Evolutionary conservation across 2,797 vertebrate species (phyloP).

Genomic region (Propithecus deckenii): DNA sequence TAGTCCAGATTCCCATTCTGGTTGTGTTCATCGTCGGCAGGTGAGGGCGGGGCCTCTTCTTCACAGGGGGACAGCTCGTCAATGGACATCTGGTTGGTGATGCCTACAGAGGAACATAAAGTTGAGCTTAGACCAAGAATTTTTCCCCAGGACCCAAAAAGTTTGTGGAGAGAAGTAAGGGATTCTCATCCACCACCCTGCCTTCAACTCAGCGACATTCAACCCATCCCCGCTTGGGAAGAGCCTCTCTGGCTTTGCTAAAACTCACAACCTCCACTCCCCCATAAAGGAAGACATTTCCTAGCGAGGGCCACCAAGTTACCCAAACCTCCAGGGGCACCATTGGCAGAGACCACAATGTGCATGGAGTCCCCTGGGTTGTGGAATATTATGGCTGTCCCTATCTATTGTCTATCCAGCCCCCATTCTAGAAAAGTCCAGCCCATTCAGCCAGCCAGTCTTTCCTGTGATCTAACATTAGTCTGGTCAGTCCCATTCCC

Average conservation of each 20-base stretch:
- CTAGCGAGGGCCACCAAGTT: not conserved
- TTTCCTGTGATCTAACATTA: not conserved
- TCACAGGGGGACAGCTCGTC: slow-evolving; percentile 86
- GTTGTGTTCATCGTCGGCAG: slow-evolving; percentile 68
- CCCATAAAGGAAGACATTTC: not conserved
- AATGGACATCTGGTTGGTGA: slow-evolving; percentile 90
- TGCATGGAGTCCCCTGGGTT: not conserved
- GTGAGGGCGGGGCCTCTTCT: slow-evolving; percentile 66
- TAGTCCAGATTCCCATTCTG: slow-evolving; percentile 87
- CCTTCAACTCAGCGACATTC: not conserved
- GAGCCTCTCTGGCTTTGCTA: not conserved
- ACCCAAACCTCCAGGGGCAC: not conserved
- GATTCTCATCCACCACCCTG: not conserved
- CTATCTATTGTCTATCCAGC: not conserved
- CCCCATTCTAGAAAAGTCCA: not conserved
- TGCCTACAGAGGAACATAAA: slow-evolving; percentile 82
- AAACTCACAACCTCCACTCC: not conserved
- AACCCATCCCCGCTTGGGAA: not conserved
- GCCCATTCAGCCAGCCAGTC: not conserved
- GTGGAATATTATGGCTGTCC: too few relatives aligned
- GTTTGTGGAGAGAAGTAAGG: not conserved
- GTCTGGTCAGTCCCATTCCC: not conserved
- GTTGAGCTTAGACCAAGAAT: not conserved
- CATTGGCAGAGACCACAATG: not conserved
- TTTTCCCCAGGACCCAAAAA: not conserved